Base-by-base conservation (phyloP, 2,888 invertebrate genomes). In the Junonia oenone region DNA sequence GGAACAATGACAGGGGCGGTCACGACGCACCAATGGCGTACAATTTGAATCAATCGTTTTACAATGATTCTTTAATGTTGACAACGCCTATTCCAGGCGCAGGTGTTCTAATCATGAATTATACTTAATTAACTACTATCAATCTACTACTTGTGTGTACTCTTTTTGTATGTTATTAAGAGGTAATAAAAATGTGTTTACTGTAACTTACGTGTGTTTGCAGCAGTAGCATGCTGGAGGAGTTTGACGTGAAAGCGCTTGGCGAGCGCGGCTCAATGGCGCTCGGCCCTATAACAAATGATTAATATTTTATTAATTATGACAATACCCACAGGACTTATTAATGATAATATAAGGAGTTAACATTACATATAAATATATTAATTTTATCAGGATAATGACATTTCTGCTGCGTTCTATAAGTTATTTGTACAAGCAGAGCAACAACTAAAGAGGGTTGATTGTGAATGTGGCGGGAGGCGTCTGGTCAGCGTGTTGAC, bases 201-300 rank as follows among this genome's bases (percentile, higher is more conserved):
- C n/a, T n/a, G n/a, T n/a, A n/a, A n/a, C 92, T 92, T 83, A 96
- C 96, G 93, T 96, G 96, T 91, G 96, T 95, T 91, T 96, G 96
- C 93, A 97, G 93, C 88, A 97, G 95, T 93, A 97, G 96, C 96
- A 97, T 97, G 93, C 96, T 96, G 95, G 96, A 91, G 78, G 92
- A 90, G 80, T 90, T 91, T 73, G 91, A 81, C 77, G 91, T 71
- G 68, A 81, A 88, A 71, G 91, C 84, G 90, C 90, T 81, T 91
- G 92, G 90, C 83, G 89, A 89, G 86, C 90, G 90, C 85, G 89
- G 84, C 78, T 85, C 90, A 77, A 84, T 73, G 75, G 88, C 88
- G 88, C 90, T 92, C 81, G 91, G 90, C 84, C 91, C 91, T 84
- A 87, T 68, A 84, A 91, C 83, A 85, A 66, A 45, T 45, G 54